phyloP scores from a whole-genome alignment of 1,140 invertebrate genomes.

The Samia ricini region DNA sequence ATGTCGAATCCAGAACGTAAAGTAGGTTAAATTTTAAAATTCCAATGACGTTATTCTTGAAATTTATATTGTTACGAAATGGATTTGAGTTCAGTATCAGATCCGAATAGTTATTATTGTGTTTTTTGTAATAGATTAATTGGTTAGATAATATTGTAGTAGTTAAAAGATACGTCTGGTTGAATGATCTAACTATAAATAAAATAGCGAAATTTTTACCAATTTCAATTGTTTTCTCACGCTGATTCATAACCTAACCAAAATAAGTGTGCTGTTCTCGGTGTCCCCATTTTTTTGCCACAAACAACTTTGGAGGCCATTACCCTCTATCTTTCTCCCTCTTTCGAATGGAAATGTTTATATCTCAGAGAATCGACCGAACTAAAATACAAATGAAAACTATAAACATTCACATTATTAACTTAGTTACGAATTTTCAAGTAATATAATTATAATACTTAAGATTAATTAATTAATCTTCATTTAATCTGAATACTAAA shows the following conservation, averaged over 20 bases:
- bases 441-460: not conserved
- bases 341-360: conserved; percentile 60
- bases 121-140: not conserved
- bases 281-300: conserved; percentile 74
- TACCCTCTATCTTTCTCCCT: conserved; percentile 66
- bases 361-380: conserved; percentile 49
- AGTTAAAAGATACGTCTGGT: not conserved
- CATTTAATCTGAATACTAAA: too few species aligned
- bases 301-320: conserved; percentile 73
- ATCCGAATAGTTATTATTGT: not conserved
- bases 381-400: conserved; percentile 23
- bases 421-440: too few species aligned
- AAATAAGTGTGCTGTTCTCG: conserved; percentile 69
- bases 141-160: not conserved
- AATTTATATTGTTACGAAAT: not conserved
- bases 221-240: conserved; percentile 58
- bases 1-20: not conserved
- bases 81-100: not conserved
- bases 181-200: not conserved
- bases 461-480: too few species aligned
- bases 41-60: not conserved
- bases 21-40: not conserved
- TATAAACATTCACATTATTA: not conserved
- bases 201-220: not conserved
- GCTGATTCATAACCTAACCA: conserved; percentile 69